Base-by-base conservation (phyloP, 2,888 invertebrate genomes). In the Idaea dimidiata region DNA sequence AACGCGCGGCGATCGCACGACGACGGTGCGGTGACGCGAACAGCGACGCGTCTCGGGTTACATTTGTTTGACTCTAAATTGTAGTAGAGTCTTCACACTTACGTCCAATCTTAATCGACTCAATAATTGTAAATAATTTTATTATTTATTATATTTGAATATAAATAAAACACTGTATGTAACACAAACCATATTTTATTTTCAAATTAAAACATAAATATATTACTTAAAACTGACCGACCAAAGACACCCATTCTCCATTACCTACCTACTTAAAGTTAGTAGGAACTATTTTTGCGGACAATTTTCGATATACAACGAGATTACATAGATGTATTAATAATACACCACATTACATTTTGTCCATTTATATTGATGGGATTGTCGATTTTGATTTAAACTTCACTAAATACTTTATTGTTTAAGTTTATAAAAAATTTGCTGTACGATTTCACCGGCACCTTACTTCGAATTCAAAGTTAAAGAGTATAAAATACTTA, bases 181-280 rank as follows among this genome's bases (percentile, higher is more conserved):
- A 43, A 66, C 10, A 43, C 43, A 43, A 43, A 43, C 66, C 66
- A 66, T 54, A 68, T 64, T 66, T 71, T 66, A 70, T 71, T 57
- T 55, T 68, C 62, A 60, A 61, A 24, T 24, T 24, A 24, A 3
- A 24, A 24, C 5, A 24, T 24, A 24, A 24, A 3, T 24, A 5
- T 3, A 24, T 1, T 24, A 24, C 24, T 0, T 43, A 7, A 8
- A 14, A 8, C 43, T 10, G 43, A 43, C 43, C 43, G 43, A 43
- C 43, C 43, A 43, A 43, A 43, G 43, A 43, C 43, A 43, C 3
- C 14, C 8, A 8, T 7, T 43, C n/a, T n/a, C n/a, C n/a, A n/a
- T n/a, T n/a, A n/a, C n/a, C n/a, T 43, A 24, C 24, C 24, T 24
- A 24, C 24, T 24, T 24, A 24, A 24, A 24, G 24, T 24, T 24